Percentiles rank a stretch among this genome's conserved stretches.
These are phyloP conservation scores for Halesus radiatus DNA, from an alignment of 1,140 invertebrate species.

Conservation along the genomic window DNA sequence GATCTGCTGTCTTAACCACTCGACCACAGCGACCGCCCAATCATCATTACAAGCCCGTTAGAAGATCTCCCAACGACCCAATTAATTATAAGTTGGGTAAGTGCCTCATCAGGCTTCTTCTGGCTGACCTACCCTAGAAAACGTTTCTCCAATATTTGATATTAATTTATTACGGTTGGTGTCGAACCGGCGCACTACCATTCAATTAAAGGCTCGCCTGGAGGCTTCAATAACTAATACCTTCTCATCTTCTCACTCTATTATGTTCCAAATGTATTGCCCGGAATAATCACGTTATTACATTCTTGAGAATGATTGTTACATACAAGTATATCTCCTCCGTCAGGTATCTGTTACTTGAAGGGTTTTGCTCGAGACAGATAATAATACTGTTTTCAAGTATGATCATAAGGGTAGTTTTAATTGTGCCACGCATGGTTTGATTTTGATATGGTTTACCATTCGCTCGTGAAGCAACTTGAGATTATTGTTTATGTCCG, in stretches of 20 bases:
- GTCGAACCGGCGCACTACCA: conserved; percentile 15
- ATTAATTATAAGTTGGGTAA: background rate
- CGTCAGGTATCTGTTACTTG: background rate
- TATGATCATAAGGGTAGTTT: background rate
- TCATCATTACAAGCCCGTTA: too few relatives aligned
- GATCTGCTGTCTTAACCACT: too few relatives aligned
- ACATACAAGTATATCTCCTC: background rate
- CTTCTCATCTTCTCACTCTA: conserved; percentile 7
- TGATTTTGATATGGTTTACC: too few relatives aligned
- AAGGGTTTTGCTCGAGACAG: background rate
- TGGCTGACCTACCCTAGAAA: background rate
- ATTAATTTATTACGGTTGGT: conserved; percentile 52
- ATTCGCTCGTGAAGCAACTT: too few relatives aligned
- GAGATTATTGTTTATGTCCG: too few relatives aligned
- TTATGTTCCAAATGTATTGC: conserved; percentile 22
- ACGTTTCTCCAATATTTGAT: conserved; percentile 39
- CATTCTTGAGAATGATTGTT: conserved; percentile 22
- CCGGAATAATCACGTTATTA: conserved; percentile 25
- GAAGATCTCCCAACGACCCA: too few relatives aligned
- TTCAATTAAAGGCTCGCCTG: conserved; percentile 41
- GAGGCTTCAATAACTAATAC: conserved; percentile 15
- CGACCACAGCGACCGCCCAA: too few relatives aligned
- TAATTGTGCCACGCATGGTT: too few relatives aligned
- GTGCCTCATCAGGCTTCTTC: conserved; percentile 11
- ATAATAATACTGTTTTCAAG: background rate